Conservation (phyloP, 2,888 invertebrate genomes). For the Caprella mutica region DNA sequence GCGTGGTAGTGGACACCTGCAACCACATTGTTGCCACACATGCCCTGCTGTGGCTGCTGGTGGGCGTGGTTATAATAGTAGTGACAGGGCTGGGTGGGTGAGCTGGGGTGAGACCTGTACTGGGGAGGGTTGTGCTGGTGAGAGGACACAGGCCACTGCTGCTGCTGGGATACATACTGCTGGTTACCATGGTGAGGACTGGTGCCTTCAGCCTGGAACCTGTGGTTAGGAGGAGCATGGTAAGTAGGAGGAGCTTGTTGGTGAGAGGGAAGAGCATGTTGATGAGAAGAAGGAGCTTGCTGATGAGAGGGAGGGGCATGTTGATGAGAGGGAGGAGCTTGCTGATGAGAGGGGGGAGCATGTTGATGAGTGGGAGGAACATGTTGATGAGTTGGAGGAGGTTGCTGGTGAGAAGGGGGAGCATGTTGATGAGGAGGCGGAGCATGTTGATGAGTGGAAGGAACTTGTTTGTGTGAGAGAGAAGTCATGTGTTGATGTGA, state of each 20-base stretch:
- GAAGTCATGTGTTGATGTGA: no score
- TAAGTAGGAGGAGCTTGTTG: neutral
- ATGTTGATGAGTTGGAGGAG: neutral
- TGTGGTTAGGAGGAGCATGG: neutral
- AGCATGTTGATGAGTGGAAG: no score
- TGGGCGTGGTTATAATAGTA: conserved; percentile 40
- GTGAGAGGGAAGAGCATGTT: neutral
- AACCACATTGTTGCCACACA: conserved; percentile 4
- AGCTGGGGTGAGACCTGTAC: conserved; percentile 38
- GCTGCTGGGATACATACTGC: conserved; percentile 17
- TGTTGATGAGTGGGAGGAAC: no score
- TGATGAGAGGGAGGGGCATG: no score
- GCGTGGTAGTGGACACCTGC: no score
- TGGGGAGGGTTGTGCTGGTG: conserved; percentile 36
- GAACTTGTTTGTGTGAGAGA: no score
- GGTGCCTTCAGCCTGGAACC: conserved; percentile 66
- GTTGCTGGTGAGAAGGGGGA: neutral
- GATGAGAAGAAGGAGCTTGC: no score
- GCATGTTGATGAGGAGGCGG: no score
- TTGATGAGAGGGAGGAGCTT: neutral
- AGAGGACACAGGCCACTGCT: neutral
- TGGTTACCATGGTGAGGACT: conserved; percentile 65
- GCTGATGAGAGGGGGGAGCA: neutral
- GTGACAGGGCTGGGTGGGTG: conserved; percentile 51
- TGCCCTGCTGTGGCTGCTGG: conserved; percentile 16